Percentiles rank a stretch among this genome's conserved stretches.
These are phyloP conservation scores for Hydrozoanthus tunicans DNA, from an alignment of 64 coral and sea anemone genomes.

Conservation along the genomic window DNA sequence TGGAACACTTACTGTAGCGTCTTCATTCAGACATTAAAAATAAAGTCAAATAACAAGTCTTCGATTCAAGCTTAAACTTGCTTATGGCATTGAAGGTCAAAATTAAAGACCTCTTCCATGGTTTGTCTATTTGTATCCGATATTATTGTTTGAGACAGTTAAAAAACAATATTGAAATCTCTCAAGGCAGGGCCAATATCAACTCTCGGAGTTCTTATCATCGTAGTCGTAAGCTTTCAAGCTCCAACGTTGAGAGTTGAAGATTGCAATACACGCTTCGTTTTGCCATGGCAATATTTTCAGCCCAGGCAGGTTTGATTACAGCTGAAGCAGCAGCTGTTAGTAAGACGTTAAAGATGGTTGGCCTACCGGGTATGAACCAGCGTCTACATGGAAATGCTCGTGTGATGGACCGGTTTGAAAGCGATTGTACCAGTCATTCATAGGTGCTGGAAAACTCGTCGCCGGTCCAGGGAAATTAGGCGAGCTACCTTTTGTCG, in stretches of 20 bases:
- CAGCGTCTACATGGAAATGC: slow-evolving; percentile 79
- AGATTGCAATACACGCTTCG: background rate
- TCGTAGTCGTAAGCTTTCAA: background rate
- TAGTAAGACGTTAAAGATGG: slow-evolving; percentile 84
- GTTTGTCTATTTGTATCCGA: slow-evolving; percentile 32
- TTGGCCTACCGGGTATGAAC: slow-evolving; percentile 51
- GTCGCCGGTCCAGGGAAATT: slow-evolving; percentile 66
- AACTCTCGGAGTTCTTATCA: background rate
- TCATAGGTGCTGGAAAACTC: slow-evolving; percentile 79
- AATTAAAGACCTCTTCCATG: background rate
- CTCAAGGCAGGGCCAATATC: slow-evolving; percentile 34
- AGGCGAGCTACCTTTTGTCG: slow-evolving; percentile 65
- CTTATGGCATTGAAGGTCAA: background rate
- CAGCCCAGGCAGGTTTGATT: background rate
- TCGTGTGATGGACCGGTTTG: slow-evolving; percentile 68
- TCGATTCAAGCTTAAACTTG: background rate
- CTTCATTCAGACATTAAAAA: background rate
- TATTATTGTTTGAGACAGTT: slow-evolving; percentile 9
- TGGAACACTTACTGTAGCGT: background rate
- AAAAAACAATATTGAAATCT: background rate
- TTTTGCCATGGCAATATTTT: background rate
- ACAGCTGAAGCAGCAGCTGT: slow-evolving; percentile 33
- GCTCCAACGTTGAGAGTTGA: slow-evolving; percentile 9
- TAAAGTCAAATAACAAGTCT: background rate
- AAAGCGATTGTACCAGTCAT: slow-evolving; percentile 85